Conservation (phyloP, 64 coral and sea anemone genomes). For the Montipora sp. region DNA sequence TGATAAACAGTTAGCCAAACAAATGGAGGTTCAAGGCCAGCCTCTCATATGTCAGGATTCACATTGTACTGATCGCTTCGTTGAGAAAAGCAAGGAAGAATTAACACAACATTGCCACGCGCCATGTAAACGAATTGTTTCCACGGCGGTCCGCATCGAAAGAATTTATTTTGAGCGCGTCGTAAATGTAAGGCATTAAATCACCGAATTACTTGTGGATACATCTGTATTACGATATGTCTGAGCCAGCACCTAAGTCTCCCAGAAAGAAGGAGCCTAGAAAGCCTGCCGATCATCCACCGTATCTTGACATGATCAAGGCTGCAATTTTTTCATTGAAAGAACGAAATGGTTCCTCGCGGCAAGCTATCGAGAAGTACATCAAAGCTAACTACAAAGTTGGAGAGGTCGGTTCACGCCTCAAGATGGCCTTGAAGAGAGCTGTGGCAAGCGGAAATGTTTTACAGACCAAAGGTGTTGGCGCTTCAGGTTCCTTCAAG, state of each 20-base stretch:
- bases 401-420: background rate
- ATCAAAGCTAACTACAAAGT: conserved; percentile 59
- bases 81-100: background rate
- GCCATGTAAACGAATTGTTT: background rate
- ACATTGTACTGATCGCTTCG: too few species aligned
- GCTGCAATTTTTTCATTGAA: conserved; percentile 25
- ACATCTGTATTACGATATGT: background rate
- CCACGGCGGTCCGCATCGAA: conserved; percentile 29
- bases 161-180: background rate
- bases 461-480: conserved; percentile 28
- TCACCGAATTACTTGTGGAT: too few species aligned
- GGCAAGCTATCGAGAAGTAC: conserved; percentile 58
- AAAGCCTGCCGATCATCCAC: conserved; percentile 36
- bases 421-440: conserved; percentile 29
- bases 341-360: conserved; percentile 50
- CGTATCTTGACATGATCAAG: conserved; percentile 32
- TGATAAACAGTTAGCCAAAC: background rate
- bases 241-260: background rate
- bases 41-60: too few species aligned
- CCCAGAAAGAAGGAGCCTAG: background rate
- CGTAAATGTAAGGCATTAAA: background rate
- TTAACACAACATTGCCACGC: background rate
- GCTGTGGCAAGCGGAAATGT: background rate
- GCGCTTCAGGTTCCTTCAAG: conserved; percentile 52
- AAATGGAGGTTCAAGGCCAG: too few species aligned